Evolutionary conservation across 2,888 invertebrate genomes (phyloP).

Genomic region (Rhagium mordax): DNA sequence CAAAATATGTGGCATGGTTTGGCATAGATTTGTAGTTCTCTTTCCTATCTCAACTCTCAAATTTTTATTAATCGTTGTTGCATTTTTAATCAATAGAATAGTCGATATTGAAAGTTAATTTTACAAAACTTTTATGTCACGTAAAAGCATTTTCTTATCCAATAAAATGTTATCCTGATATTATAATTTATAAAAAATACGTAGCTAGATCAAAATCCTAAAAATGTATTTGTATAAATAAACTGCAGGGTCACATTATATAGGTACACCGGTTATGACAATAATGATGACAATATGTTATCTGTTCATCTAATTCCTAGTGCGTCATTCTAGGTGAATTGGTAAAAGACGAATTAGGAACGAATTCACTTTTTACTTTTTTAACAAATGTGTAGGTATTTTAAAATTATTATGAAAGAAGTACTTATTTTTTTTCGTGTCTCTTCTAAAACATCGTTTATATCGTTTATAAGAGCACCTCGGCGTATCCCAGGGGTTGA

Average conservation of each 20-base stretch:
- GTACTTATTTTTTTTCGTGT: too few relatives aligned
- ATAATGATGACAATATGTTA: conserved; percentile 33
- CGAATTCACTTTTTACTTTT: conserved; percentile 46
- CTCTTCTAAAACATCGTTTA: too few relatives aligned
- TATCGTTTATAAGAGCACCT: too few relatives aligned
- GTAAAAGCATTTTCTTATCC: too few relatives aligned
- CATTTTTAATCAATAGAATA: background rate
- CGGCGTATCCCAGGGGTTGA: too few relatives aligned
- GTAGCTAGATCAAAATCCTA: background rate
- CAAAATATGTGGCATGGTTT: conserved; percentile 16
- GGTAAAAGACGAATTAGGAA: conserved; percentile 41
- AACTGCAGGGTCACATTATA: background rate
- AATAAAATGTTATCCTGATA: too few relatives aligned
- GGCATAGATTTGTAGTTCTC: conserved; percentile 8
- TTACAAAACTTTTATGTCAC: background rate
- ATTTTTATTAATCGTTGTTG: background rate
- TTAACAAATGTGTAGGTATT: background rate
- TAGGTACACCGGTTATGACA: background rate
- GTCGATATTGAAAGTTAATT: background rate
- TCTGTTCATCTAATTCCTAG: conserved; percentile 23
- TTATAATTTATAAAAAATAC: background rate
- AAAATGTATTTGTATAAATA: background rate
- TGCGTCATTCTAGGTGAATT: conserved; percentile 41
- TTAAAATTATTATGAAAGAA: too few relatives aligned
- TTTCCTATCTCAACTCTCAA: background rate